Evolutionary conservation across 2,113 vertebrate genomes (phyloP).

Genomic region (Polyodon spathula): DNA sequence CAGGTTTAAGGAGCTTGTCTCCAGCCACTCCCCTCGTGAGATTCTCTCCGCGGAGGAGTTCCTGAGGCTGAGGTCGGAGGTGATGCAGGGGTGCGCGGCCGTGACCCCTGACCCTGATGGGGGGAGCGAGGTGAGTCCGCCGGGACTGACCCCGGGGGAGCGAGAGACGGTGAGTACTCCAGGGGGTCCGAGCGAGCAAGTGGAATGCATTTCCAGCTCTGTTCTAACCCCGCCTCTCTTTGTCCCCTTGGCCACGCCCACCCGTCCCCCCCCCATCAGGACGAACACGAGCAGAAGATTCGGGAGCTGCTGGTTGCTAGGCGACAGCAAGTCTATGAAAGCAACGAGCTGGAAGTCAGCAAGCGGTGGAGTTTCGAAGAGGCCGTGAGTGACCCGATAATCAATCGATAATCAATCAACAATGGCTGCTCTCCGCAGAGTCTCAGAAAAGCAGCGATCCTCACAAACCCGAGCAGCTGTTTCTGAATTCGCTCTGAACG

Average conservation of each 20-base stretch:
- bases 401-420: no score
- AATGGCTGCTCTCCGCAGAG: no score
- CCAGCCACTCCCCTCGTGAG: slow-evolving; percentile 45
- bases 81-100: slow-evolving; percentile 51
- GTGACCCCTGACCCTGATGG: slow-evolving; percentile 19
- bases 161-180: slow-evolving; percentile 42
- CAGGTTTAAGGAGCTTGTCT: slow-evolving; percentile 67
- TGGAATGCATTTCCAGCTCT: no score
- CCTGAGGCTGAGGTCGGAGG: slow-evolving; percentile 44
- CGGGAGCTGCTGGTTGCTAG: slow-evolving; percentile 30
- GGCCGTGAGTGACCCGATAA: slow-evolving; percentile 30
- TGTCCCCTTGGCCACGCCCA: not conserved
- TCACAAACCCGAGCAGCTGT: no score
- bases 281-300: slow-evolving; percentile 30
- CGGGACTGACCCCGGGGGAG: slow-evolving; percentile 30
- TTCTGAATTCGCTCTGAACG: no score
- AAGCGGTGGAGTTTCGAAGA: slow-evolving; percentile 44
- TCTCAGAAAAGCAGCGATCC: no score
- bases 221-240: not conserved
- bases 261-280: no score
- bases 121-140: slow-evolving; percentile 46
- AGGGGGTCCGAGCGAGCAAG: no score
- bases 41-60: slow-evolving; percentile 60
- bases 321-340: slow-evolving; percentile 29
- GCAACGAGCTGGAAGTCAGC: slow-evolving; percentile 38